Evolutionary conservation across 2,888 invertebrate genomes (phyloP), one percentile per base, ranked within the genome.

Genomic region (Halictus ligatus): DNA sequence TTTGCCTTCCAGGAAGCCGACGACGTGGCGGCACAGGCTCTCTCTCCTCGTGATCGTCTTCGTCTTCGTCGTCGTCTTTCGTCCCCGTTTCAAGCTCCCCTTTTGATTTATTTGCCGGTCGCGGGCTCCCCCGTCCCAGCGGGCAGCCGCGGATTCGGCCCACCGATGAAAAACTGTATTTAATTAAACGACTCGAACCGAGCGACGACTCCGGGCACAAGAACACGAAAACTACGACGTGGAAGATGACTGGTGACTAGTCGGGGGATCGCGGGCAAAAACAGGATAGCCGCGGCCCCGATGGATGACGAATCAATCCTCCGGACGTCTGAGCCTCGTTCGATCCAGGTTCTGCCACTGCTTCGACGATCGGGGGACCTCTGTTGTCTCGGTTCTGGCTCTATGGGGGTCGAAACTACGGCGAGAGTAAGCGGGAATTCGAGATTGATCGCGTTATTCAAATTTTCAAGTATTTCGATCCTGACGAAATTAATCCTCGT

Each of bases 1-100:
- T 93, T 93, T 90, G 88, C 82, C 89, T 95, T 95, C 94, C 91
- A 85, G 91, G 95, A 95, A 95, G 89, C 85, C 89, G 89, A 92
- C 91, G 93, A 54, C 54, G 54, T 92, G 91, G 67, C 89, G 85
- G 78, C 90, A 89, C 88, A 90, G 91, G 7, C 35, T 74, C 90
- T 35, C 90, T 35, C 78, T 69, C 77, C 50, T 86, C 82, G 85
- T 67, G 29, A 18, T 67, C 67, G 67, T 67, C 35, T 29, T 67
- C 67, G 29, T 67, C 29, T 35, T 67, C 29, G 60, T 35, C 48
- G 35, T 35, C 35, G 35, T 35, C 35, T 35, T 81, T 80, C 73
- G 78, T 74, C 69, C 80, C 21, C 74, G 75, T 72, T 82, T 64
- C 81, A 54, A 54, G 78, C 78, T 86, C 79, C 79, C 73, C 74